A percentile compares a stretch with the other conserved stretches of the same genome.
phyloP scores from a whole-genome alignment of 2,797 vertebrate genomes.

The Epinephelus malabaricus region DNA sequence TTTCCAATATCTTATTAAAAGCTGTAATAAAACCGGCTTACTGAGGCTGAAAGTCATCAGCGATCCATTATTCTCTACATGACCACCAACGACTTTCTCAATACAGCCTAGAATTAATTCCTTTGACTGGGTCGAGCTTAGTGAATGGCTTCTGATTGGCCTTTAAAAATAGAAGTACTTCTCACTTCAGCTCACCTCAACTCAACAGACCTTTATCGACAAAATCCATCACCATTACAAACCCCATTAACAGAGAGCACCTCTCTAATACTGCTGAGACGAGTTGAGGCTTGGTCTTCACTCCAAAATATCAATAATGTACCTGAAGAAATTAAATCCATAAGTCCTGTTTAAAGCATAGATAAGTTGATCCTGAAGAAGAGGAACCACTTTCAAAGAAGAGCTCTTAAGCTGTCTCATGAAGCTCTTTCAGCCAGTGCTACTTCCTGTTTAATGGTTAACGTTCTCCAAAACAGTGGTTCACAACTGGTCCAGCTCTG shows the following conservation, averaged over 20 bases:
- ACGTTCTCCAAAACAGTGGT: too few species aligned
- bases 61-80: slow-evolving; percentile 7
- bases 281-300: background rate
- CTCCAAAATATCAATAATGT: background rate
- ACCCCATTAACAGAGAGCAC: background rate
- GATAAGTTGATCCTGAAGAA: background rate
- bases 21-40: slow-evolving; percentile 42
- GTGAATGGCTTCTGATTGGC: slow-evolving; percentile 6
- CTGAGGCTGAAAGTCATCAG: slow-evolving; percentile 31
- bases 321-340: background rate
- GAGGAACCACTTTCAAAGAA: background rate
- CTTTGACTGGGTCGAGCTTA: slow-evolving; percentile 4
- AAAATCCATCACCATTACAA: slow-evolving; percentile 4
- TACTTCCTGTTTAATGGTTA: too few species aligned
- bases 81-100: slow-evolving; percentile 8
- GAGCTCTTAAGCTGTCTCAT: background rate
- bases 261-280: slow-evolving; percentile 4
- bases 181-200: slow-evolving; percentile 8
- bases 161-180: background rate
- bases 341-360: background rate
- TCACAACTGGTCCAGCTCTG: too few species aligned
- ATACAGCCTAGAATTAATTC: slow-evolving; percentile 36
- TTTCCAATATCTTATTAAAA: slow-evolving; percentile 36
- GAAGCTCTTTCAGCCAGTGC: background rate
- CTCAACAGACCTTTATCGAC: slow-evolving; percentile 16